Evolutionary conservation across 2,113 vertebrate genomes (phyloP), one percentile per base, ranked within the genome.

Genomic region (Lagopus leucura): DNA sequence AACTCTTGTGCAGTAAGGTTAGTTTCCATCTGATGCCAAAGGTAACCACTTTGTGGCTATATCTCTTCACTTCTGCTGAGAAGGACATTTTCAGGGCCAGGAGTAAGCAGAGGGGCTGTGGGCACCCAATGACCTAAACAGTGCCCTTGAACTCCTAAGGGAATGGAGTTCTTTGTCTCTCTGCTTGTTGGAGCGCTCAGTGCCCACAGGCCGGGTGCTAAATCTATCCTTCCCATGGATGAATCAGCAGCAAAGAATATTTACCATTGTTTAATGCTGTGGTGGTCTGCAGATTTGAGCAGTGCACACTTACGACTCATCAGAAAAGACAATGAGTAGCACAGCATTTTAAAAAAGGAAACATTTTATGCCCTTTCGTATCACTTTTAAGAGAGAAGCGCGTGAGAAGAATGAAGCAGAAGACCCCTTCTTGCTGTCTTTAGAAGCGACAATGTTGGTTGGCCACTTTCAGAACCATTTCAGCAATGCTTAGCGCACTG

Each of bases 401-500:
- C 11, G 19, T 0, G 0, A 69, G 55, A 95, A 75, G 17, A 57
- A 74, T 61, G 21, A 81, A 76, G 66, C 43, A 17, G 50, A 91
- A 76, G 64, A 86, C 25, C 82, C 11, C 30, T 80, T 74, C 11
- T 0, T 17, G 25, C 47, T 61, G 27, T 3, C 89, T 81, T 88
- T 76, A 88, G 63, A 86, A 94, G 48, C 28, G 24, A 72, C 27
- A 50, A 12, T 69, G 72, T 69, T 32, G 36, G 63, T 17, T 57
- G 66, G 75, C 32, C 88, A 36, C 78, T 65, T 92, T 92, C 69
- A 90, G 82, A 92, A 96, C 88, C 61, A 88, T 13, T 57, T 72
- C 69, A 87, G 82, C 89, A 88, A 91, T 64, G 75, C 75, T 79
- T 82, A 72, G 82, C 58, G 34, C 78, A 86, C 80, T 93, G 79